Evolutionary conservation across 64 coral and sea anemone species (phyloP), one percentile per base, ranked within the genome.

Genomic region (Pocillopora verrucosa): DNA sequence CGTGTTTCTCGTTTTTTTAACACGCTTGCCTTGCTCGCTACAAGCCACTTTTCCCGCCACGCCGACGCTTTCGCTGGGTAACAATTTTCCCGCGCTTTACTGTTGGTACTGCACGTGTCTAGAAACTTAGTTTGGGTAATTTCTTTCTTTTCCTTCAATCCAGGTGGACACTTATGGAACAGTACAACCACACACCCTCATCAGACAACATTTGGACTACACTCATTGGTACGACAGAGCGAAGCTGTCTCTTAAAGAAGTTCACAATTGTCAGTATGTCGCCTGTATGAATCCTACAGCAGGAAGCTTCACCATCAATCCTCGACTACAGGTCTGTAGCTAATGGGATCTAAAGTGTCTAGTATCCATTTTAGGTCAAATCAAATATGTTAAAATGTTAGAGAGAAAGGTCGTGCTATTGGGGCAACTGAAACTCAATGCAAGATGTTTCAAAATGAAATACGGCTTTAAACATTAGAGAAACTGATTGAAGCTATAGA

Each of bases 221-320:
- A 91, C 88, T 72, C 97, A 99, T 76, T 99, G 97, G 97, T 99
- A 93, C 57, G 97, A 99, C 73, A 87, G 97, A 86, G 79, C 72
- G 38, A 99, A 99, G 85, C 88, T 99, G 19, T 93, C 84, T 17
- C 88, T 99, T 5, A 99, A 99, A 84, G 97, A 99, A 10, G 86
- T 99, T 16, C 91, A 94, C 84, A 99, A 99, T 80, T 95, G 93
- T 70, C 97, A 99, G 72, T 99, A 99, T 87, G 91, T 99, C 14
- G 97, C 97, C 22, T 99, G 97, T 13, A 99, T 99, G 97, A 99
- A 99, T 56, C 97, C 97, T 51, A 99, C 97, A 16, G 97, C 97
- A 41, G 97, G 97, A 60, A 99, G 97, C 86, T 99, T 99, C 74
- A 99, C 97, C 16, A 99, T 99, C 85, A 99, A 99, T 30, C 97